A percentile compares a stretch with the other conserved stretches of the same genome.
Conservation (phyloP, 2,888 invertebrate species). For the Leptinotarsa haldemani region DNA sequence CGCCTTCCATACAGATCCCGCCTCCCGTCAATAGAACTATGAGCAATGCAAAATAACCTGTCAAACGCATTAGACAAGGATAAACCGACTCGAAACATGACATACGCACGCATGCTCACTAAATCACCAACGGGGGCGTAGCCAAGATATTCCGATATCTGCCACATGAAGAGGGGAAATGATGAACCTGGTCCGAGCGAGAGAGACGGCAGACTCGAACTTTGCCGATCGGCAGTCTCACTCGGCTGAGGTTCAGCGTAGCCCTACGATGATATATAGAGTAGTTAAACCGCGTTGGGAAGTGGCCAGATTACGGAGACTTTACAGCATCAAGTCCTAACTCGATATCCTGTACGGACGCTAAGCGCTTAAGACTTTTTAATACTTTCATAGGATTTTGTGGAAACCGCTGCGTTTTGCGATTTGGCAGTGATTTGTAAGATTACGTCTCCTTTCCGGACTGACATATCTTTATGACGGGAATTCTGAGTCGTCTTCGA, state of each 20-base stretch:
- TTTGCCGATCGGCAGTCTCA: constrained; percentile 59
- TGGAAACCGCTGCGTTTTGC: constrained; percentile 60
- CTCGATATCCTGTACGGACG: constrained; percentile 75
- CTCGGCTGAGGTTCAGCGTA: constrained; percentile 57
- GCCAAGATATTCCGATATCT: constrained; percentile 55
- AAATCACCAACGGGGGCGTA: constrained; percentile 60
- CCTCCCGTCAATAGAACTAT: constrained; percentile 60
- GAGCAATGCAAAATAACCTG: constrained; percentile 48
- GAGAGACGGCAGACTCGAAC: constrained; percentile 55
- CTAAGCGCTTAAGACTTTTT: constrained; percentile 81
- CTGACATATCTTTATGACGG: constrained; percentile 49
- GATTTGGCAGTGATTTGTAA: constrained; percentile 64
- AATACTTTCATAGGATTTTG: constrained; percentile 74
- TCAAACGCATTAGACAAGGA: constrained; percentile 51
- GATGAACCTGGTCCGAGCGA: constrained; percentile 50
- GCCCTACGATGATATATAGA: constrained; percentile 76
- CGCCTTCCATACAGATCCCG: constrained; percentile 60
- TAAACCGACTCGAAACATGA: constrained; percentile 50
- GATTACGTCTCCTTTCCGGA: constrained; percentile 58
- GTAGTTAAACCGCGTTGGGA: constrained; percentile 81
- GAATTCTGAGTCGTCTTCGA: constrained; percentile 1
- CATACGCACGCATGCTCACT: constrained; percentile 61
- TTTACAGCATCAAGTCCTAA: constrained; percentile 67
- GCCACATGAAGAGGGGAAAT: constrained; percentile 47
- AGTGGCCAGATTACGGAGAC: constrained; percentile 79